A percentile compares a stretch with the other conserved stretches of the same genome.
phyloP scores from a whole-genome alignment of 2,113 vertebrate genomes.

The Nyctibius bracteatus region DNA sequence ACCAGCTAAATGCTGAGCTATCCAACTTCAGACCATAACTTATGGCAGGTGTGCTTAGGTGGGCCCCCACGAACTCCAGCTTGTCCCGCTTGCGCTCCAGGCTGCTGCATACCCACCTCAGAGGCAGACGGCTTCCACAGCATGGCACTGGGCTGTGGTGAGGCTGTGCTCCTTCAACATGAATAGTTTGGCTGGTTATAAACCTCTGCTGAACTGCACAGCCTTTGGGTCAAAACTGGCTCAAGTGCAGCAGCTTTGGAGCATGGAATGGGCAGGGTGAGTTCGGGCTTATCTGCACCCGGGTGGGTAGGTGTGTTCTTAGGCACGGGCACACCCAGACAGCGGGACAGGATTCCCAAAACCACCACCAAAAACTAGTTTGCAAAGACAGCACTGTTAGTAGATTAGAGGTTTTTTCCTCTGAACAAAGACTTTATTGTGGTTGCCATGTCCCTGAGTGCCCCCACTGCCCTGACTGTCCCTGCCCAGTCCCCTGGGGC shows the following conservation, averaged over 20 bases:
- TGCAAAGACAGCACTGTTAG: background rate
- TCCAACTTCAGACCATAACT: background rate
- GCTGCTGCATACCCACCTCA: background rate
- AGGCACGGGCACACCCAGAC: background rate
- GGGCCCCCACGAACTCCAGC: background rate
- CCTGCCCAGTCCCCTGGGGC: accelerated
- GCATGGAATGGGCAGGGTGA: background rate
- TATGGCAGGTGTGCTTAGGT: background rate
- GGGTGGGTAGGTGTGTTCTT: accelerated
- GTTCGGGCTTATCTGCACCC: background rate
- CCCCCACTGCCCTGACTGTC: background rate
- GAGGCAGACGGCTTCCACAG: background rate
- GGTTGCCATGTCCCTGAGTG: background rate
- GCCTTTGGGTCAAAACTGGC: background rate
- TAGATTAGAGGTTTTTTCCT: background rate
- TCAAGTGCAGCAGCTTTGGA: background rate
- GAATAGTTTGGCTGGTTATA: background rate
- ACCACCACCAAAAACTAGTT: background rate
- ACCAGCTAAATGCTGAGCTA: background rate
- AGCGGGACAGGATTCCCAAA: background rate
- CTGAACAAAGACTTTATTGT: background rate
- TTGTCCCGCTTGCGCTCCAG: background rate
- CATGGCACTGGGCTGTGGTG: accelerated
- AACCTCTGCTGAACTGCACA: background rate
- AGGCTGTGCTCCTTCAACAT: background rate